Conservation (phyloP, 2,113 vertebrate species). For the Solea solea region DNA sequence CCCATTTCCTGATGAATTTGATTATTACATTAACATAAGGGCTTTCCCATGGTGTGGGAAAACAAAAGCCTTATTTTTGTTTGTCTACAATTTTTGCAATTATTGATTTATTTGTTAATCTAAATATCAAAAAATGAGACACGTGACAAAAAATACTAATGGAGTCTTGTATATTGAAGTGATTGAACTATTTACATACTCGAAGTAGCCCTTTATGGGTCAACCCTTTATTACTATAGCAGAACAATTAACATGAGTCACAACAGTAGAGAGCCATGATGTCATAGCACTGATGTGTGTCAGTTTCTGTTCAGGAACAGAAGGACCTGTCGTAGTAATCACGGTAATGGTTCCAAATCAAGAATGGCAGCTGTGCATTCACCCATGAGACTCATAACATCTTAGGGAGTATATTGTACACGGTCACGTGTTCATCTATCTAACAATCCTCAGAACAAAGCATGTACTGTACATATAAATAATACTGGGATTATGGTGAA, state of each 20-base stretch:
- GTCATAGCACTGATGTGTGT: slow-evolving; percentile 36
- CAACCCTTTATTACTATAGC: slow-evolving; percentile 33
- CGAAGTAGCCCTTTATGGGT: background rate
- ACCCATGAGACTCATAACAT: slow-evolving; percentile 73
- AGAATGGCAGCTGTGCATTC: slow-evolving; percentile 69
- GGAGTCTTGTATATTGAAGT: background rate
- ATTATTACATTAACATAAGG: slow-evolving; percentile 43
- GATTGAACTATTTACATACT: slow-evolving; percentile 12
- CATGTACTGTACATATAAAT: background rate
- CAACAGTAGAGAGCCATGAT: slow-evolving; percentile 34
- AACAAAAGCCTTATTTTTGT: background rate
- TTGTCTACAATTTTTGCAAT: background rate
- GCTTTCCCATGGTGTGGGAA: slow-evolving; percentile 8
- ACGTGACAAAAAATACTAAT: too few relatives aligned
- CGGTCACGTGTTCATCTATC: slow-evolving; percentile 31
- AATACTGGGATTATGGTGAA: background rate
- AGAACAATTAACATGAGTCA: slow-evolving; percentile 56
- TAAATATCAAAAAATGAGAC: background rate
- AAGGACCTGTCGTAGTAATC: slow-evolving; percentile 42
- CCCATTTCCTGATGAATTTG: slow-evolving; percentile 64
- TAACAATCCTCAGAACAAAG: slow-evolving; percentile 8
- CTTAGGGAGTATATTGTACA: slow-evolving; percentile 51
- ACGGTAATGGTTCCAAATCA: slow-evolving; percentile 72
- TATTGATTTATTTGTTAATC: background rate
- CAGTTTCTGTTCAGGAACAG: slow-evolving; percentile 21